Evolutionary conservation across 2,797 vertebrate genomes (phyloP), one percentile per base, ranked within the genome.

Genomic region (Cyprinodon diabolis): DNA sequence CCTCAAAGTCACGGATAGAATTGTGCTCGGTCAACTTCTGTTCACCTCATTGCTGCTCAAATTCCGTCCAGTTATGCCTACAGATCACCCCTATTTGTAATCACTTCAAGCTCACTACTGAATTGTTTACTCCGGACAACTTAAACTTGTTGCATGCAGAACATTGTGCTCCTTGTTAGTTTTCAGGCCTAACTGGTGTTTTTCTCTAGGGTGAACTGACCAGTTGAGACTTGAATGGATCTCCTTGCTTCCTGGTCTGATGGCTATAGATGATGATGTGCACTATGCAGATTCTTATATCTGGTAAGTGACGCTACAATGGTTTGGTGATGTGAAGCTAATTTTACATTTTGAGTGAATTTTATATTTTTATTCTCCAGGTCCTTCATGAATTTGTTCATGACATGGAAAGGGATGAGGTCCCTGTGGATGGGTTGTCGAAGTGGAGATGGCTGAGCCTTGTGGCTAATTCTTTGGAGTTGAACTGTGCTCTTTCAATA

Each of bases 11-110:
- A 84, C 81, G 80, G 91, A 78, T 90, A 89, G 82, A 71, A 68
- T 81, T 86, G 85, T 87, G 80, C 81, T 84, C 90, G 83, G 89
- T 86, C 87, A 86, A 92, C 86, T 80, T 81, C 77, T 87, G 87
- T 84, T 90, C 87, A 89, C 86, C 86, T 80, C 80, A 89, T 60
- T 90, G 90, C 84, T 87, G 72, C 84, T 84, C 83, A 75, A 69
- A 88, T 87, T 90, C 89, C 77, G 82, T 86, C 83, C 77, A 72
- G 76, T 89, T 91, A 91, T 77, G 74, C 73, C 84, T 65, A 79
- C 78, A 76, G 83, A 69, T 43, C 81, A 84, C 81, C 83, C 72
- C 81, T 80, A 86, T 88, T 82, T 89, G 70, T 88, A 65, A 83
- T 56, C 87, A 89, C 76, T 47, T 14, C 68, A 70, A 45, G 14